A percentile compares a stretch with the other conserved stretches of the same genome.
phyloP scores from a whole-genome alignment of 2,113 vertebrate genomes.

The Mustela nigripes region DNA sequence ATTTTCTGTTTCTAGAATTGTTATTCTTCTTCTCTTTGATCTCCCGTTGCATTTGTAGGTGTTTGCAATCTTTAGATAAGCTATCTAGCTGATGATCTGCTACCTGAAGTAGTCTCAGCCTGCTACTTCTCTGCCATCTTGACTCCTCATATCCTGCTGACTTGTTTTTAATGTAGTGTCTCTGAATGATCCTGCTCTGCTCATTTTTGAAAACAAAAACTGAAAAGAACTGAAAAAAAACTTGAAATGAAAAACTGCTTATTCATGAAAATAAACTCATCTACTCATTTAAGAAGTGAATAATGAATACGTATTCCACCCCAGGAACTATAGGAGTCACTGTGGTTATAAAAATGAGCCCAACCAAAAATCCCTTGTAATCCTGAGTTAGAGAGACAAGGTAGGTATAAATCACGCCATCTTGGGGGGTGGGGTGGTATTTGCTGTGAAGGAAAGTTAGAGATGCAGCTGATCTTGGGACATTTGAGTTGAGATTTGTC shows the following conservation, averaged over 20 bases:
- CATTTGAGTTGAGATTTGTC: not conserved
- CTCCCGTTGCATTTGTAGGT: too few species aligned
- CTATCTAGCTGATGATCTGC: too few species aligned
- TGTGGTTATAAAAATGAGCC: not conserved
- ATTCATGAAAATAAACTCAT: not conserved
- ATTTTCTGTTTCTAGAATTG: too few species aligned
- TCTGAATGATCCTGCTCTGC: not conserved
- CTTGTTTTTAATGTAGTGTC: constrained; percentile 41
- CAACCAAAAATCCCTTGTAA: not conserved
- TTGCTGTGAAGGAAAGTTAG: not conserved
- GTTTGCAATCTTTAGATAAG: too few species aligned
- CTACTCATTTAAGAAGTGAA: not conserved
- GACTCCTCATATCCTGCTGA: not conserved
- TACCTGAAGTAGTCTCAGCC: too few species aligned
- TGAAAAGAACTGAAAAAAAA: too few species aligned
- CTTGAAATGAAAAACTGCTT: not conserved
- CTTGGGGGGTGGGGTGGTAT: too few species aligned
- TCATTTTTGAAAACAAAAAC: not conserved
- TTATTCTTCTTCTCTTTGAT: too few species aligned
- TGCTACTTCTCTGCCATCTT: too few species aligned
- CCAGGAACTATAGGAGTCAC: not conserved
- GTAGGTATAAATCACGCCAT: not conserved
- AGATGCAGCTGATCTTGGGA: not conserved
- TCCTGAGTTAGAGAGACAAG: not conserved
- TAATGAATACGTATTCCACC: not conserved